phyloP scores from a whole-genome alignment of 2,888 invertebrate species.

The Athetis lepigone region DNA sequence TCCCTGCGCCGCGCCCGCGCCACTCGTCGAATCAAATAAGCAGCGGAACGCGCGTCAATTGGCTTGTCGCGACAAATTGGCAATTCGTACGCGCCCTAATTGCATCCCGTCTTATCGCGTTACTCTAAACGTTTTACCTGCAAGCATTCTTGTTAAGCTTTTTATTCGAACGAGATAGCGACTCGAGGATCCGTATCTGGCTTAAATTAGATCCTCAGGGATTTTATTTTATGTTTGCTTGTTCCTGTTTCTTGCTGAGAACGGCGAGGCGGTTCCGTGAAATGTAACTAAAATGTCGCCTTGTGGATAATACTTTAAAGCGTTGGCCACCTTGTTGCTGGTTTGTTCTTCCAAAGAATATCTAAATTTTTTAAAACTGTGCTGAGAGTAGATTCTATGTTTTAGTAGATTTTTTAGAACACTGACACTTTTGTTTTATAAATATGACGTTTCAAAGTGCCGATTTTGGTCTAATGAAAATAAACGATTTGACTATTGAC shows the following conservation, averaged over 20 bases:
- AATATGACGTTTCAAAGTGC: no score
- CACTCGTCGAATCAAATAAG: constrained; percentile 64
- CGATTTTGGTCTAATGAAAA: no score
- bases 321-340: not conserved
- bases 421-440: no score
- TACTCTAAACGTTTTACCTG: constrained; percentile 54
- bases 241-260: constrained; percentile 31
- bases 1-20: constrained; percentile 11
- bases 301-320: not conserved
- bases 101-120: constrained; percentile 66
- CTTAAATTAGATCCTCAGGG: constrained; percentile 55
- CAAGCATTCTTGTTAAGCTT: constrained; percentile 60
- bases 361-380: not conserved
- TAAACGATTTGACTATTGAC: no score
- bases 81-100: constrained; percentile 77
- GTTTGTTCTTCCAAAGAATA: not conserved
- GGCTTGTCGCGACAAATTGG: constrained; percentile 78
- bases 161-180: constrained; percentile 53
- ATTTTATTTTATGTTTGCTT: constrained; percentile 53
- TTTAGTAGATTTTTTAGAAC: not conserved
- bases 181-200: constrained; percentile 45
- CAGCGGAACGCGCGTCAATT: constrained; percentile 65
- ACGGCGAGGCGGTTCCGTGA: not conserved
- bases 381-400: not conserved
- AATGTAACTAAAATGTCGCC: constrained; percentile 32